Evolutionary conservation across 2,888 invertebrate genomes (phyloP).

Genomic region (Clepsis dumicolana): DNA sequence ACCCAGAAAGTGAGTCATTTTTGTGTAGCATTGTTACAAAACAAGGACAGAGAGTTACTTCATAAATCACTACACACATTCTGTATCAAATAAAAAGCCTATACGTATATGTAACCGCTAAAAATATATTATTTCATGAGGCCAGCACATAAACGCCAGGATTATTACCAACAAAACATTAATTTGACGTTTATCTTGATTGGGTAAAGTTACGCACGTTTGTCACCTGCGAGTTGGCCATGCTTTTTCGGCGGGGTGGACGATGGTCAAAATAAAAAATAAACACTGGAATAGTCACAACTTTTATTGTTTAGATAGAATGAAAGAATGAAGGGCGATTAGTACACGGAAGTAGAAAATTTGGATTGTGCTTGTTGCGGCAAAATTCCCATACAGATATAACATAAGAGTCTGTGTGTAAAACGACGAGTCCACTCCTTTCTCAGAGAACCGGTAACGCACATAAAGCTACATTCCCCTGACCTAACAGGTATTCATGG

Average conservation of each 20-base stretch:
- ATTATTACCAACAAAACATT: constrained; percentile 36
- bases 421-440: neutral
- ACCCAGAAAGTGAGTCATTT: too few relatives aligned
- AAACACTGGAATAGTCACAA: neutral
- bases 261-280: neutral
- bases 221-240: constrained; percentile 33
- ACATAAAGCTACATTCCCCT: neutral
- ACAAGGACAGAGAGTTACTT: too few relatives aligned
- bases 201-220: constrained; percentile 27
- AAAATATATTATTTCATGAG: constrained; percentile 18
- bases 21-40: too few relatives aligned
- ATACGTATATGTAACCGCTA: constrained; percentile 9
- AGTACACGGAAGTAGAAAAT: too few relatives aligned
- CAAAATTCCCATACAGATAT: too few relatives aligned
- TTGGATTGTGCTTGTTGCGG: too few relatives aligned
- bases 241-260: constrained; percentile 16
- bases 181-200: constrained; percentile 38
- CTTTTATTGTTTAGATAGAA: neutral
- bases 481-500: neutral
- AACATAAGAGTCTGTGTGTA: too few relatives aligned
- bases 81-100: constrained; percentile 3
- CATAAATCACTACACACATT: too few relatives aligned
- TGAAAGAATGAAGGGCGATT: neutral
- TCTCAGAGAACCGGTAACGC: neutral
- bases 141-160: constrained; percentile 23